Evolutionary conservation across 2,888 invertebrate species (phyloP).

Genomic region (Shargacucullia verbasci): DNA sequence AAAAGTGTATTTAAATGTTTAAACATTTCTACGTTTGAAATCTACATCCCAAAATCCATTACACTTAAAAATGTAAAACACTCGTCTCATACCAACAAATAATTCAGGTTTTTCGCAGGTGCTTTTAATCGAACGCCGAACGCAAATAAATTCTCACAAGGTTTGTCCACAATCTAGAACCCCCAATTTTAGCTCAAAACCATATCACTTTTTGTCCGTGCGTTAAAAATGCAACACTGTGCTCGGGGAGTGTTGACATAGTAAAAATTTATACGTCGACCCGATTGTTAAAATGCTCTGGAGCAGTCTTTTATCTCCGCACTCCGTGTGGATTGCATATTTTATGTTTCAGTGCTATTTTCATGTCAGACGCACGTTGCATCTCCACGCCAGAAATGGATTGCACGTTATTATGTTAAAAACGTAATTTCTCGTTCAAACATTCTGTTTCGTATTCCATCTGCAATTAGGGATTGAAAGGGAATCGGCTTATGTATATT

Average conservation of each 20-base stretch:
- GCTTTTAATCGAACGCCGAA: conserved; percentile 7
- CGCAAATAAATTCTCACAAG: not conserved
- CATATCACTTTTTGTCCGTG: conserved; percentile 45
- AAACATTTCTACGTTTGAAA: not conserved
- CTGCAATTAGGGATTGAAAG: conserved; percentile 13
- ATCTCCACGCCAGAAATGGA: conserved; percentile 1
- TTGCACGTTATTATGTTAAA: conserved; percentile 16
- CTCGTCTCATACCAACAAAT: not conserved
- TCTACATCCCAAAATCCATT: not conserved
- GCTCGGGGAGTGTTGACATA: conserved; percentile 48
- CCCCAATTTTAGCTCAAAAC: conserved; percentile 32
- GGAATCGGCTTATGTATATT: conserved; percentile 22
- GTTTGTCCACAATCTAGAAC: conserved; percentile 9
- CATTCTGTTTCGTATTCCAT: not conserved
- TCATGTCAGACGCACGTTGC: conserved; percentile 16
- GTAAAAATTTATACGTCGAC: conserved; percentile 67
- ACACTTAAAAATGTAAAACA: conserved; percentile 1
- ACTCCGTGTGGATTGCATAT: conserved; percentile 37
- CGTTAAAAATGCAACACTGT: conserved; percentile 61
- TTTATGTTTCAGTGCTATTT: conserved; percentile 41
- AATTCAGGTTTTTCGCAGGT: not conserved
- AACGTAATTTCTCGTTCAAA: conserved; percentile 5
- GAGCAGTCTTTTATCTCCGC: conserved; percentile 45
- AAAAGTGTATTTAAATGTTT: not conserved
- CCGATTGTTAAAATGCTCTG: conserved; percentile 62